phyloP scores from a whole-genome alignment of 2,797 vertebrate genomes.

The Momotus momota region DNA sequence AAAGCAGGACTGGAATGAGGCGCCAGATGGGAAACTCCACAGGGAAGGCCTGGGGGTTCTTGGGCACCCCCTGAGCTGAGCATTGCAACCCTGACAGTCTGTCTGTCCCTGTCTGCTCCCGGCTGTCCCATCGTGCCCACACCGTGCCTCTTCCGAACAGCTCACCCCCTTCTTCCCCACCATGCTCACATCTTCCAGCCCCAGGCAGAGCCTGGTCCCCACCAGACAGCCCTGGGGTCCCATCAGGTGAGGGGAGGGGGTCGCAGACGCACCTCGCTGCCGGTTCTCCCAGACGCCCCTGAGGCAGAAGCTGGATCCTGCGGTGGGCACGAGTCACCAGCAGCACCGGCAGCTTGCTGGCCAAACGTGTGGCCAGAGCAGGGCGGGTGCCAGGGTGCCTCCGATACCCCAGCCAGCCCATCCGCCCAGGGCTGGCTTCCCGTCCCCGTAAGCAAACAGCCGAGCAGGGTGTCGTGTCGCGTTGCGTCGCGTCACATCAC shows the following conservation, averaged over 20 bases:
- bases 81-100: rapidly evolving
- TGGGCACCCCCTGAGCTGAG: rapidly evolving
- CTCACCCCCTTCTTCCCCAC: background rate
- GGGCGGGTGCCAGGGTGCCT: background rate
- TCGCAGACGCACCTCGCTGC: background rate
- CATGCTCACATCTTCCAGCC: background rate
- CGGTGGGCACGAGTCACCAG: background rate
- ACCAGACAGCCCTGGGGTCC: background rate
- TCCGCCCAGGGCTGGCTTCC: background rate
- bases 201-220: background rate
- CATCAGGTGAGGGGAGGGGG: background rate
- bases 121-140: background rate
- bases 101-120: too few relatives aligned
- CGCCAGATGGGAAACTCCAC: rapidly evolving
- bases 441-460: background rate
- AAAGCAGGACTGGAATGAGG: background rate
- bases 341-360: background rate
- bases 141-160: background rate
- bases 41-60: background rate
- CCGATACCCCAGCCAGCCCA: background rate
- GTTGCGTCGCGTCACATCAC: background rate
- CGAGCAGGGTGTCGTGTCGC: background rate
- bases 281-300: background rate
- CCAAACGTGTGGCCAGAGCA: background rate
- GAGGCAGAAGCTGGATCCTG: background rate